Evolutionary conservation across 2,113 vertebrate species (phyloP).

Genomic region (Dicaeum eximium): DNA sequence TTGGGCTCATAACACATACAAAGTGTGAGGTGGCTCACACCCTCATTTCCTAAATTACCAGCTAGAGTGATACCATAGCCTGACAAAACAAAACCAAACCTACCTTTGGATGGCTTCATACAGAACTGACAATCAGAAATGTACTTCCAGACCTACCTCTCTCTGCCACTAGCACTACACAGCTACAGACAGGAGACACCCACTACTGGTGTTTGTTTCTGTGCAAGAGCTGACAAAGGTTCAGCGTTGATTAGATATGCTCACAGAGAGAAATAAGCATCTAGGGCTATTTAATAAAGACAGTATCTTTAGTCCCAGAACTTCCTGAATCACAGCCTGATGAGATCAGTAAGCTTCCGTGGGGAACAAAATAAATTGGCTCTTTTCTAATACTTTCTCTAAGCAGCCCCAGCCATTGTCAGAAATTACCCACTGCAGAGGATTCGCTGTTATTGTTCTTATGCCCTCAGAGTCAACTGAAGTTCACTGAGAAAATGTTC

Average conservation of each 20-base stretch:
- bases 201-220: not conserved
- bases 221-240: not conserved
- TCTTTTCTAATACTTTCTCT: not conserved
- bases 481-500: not conserved
- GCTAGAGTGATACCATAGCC: not conserved
- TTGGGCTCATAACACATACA: rapidly evolving
- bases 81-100: not conserved
- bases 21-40: not conserved
- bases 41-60: not conserved
- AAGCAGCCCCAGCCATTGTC: not conserved
- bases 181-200: not conserved
- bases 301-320: not conserved
- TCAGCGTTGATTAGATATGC: not conserved
- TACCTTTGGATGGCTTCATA: not conserved
- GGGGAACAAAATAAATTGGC: not conserved
- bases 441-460: not conserved
- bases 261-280: not conserved
- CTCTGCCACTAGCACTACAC: not conserved
- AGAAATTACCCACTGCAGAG: not conserved
- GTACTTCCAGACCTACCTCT: not conserved
- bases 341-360: not conserved
- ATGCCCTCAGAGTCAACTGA: not conserved
- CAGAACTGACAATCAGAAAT: not conserved
- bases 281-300: not conserved
- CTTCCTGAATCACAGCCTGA: not conserved